Base-by-base conservation (phyloP, 2,797 vertebrate genomes). In the Garrulus glandarius region DNA sequence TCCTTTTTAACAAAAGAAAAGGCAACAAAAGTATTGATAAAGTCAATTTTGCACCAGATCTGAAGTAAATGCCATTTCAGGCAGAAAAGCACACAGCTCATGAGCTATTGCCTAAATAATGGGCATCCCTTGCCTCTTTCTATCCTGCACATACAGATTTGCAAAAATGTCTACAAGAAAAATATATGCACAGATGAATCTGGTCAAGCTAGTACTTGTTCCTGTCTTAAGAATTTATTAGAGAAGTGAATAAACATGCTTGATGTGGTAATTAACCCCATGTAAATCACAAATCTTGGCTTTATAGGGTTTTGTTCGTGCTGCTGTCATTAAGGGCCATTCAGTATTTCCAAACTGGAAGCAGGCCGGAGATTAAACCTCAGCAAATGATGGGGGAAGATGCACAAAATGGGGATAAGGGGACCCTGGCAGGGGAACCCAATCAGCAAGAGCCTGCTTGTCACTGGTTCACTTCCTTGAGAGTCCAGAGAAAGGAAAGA, bases 161-260 rank as follows among this genome's bases (percentile, higher is more conserved):
- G 37, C 41, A 92, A 89, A 95, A 88, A 79, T 46, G 50, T 39
- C 67, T 91, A 68, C 43, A 81, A 71, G 61, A 83, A 60, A 77
- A 85, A 87, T 80, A 52, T 11, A 94, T 39, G 53, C 55, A 85
- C 53, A 71, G 86, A 92, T 92, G 44, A 90, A 94, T 64, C 92
- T 69, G 60, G 71, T 96, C 96, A 96, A 93, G 97, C 93, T 89
- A 24, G 65, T 71, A 87, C 95, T 90, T 95, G 95, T 70, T 94
- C 47, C 56, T 87, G 59, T 90, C 83, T 90, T 78, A 81, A 95
- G 88, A 86, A 96, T 94, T 95, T 96, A 95, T 96, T 95, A 84
- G 84, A 76, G 91, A 93, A 96, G 82, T 74, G 86, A 93, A 93
- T 94, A 96, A 96, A 96, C 80, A 92, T 81, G 70, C 91, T 89